Evolutionary conservation across 2,888 invertebrate species (phyloP).

Genomic region (Drosophila incognita): DNA sequence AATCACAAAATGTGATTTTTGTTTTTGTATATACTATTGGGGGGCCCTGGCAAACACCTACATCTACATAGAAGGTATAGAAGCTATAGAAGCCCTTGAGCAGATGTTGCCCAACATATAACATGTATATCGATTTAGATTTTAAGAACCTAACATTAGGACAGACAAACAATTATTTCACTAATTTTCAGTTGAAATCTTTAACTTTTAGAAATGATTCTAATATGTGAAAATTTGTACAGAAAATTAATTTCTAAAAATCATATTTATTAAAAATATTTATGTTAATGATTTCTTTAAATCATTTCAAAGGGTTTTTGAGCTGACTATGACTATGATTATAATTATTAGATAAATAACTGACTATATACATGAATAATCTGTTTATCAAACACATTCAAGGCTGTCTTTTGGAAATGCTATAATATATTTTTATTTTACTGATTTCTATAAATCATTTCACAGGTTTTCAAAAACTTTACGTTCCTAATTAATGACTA

Average conservation of each 20-base stretch:
- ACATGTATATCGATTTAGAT: conserved; percentile 11
- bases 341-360: neutral
- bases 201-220: neutral
- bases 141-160: neutral
- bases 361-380: neutral
- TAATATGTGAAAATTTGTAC: neutral
- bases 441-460: neutral
- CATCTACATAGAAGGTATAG: conserved; percentile 10
- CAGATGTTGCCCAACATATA: conserved; percentile 63
- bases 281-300: neutral
- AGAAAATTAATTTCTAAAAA: neutral
- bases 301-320: neutral
- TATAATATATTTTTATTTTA: neutral
- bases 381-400: neutral
- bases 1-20: conserved; percentile 77
- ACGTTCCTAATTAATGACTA: neutral
- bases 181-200: neutral
- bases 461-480: neutral
- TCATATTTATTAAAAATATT: neutral
- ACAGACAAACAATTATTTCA: neutral
- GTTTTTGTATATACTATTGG: conserved; percentile 46
- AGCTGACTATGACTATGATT: neutral
- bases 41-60: conserved; percentile 45
- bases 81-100: conserved; percentile 25
- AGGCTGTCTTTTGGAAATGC: neutral